A percentile compares a stretch with the other conserved stretches of the same genome.
phyloP scores from a whole-genome alignment of 2,113 vertebrate genomes.

The Mus spicilegus region DNA sequence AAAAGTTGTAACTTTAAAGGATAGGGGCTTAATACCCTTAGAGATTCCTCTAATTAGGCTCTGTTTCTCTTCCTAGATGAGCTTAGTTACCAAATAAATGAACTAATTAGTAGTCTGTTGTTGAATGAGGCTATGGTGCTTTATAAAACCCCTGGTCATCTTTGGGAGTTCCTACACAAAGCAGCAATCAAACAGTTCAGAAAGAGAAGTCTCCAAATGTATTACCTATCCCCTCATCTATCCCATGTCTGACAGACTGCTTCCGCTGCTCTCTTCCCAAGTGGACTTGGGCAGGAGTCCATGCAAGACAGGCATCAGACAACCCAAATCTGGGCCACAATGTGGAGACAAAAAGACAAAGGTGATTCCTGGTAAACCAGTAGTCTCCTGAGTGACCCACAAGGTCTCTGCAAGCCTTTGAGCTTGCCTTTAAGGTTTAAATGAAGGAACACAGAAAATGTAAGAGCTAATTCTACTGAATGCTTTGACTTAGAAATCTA shows the following conservation, averaged over 20 bases:
- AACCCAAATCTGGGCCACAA: conserved; percentile 79
- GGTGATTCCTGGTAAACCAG: conserved; percentile 79
- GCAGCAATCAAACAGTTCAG: conserved; percentile 60
- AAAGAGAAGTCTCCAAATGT: not conserved
- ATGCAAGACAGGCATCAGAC: conserved; percentile 68
- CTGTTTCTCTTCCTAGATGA: conserved; percentile 62
- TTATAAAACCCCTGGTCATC: conserved; percentile 71
- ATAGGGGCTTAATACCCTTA: conserved; percentile 47
- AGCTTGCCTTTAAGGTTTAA: conserved; percentile 87
- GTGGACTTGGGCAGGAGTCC: conserved; percentile 54
- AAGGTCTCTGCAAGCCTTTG: conserved; percentile 83
- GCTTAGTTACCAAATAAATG: conserved; percentile 73
- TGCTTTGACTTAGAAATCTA: conserved; percentile 82
- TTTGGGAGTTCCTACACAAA: conserved; percentile 50
- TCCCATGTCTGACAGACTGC: not conserved
- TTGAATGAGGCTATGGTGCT: conserved; percentile 70
- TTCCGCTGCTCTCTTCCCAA: not conserved
- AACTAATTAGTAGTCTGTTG: conserved; percentile 77
- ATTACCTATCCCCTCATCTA: not conserved
- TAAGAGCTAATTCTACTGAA: conserved; percentile 83
- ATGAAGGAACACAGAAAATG: conserved; percentile 82
- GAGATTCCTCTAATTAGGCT: conserved; percentile 70
- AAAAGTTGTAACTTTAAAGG: conserved; percentile 56
- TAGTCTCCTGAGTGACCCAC: conserved; percentile 83
- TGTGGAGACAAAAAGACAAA: conserved; percentile 82